These are phyloP conservation scores for Leptocoma aspasia DNA, from an alignment of 2,113 vertebrate genomes.

Conservation along the genomic window DNA sequence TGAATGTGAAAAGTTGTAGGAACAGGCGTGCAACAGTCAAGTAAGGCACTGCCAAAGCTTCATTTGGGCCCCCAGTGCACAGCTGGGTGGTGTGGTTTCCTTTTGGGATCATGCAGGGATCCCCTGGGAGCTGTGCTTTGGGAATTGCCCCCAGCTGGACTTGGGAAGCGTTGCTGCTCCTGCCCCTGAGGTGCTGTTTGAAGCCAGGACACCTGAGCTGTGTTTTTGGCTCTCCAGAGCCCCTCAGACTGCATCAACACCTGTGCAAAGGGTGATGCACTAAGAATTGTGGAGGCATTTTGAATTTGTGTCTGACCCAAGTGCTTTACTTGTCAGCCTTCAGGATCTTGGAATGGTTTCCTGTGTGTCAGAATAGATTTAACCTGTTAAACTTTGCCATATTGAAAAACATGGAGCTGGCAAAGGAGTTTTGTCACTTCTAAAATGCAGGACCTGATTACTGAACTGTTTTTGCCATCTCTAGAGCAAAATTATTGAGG, in stretches of 20 bases:
- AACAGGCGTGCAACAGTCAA: neutral
- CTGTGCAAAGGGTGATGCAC: neutral
- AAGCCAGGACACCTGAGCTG: neutral
- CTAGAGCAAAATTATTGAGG: neutral
- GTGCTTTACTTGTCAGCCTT: neutral
- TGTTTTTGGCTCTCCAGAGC: neutral
- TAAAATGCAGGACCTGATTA: neutral
- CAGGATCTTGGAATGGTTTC: neutral
- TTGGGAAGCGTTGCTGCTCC: accelerated
- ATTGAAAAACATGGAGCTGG: neutral
- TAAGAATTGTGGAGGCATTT: neutral
- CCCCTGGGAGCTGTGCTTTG: neutral
- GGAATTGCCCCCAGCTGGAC: neutral
- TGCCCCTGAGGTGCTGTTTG: neutral
- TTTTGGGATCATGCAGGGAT: neutral
- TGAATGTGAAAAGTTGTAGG: neutral
- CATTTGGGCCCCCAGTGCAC: neutral
- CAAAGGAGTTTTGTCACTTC: neutral
- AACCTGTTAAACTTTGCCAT: neutral
- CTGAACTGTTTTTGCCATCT: neutral
- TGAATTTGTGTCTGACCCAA: neutral
- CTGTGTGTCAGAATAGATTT: neutral
- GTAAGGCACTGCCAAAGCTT: neutral
- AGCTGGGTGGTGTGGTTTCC: neutral
- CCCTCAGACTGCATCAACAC: neutral